A percentile compares a stretch with the other conserved stretches of the same genome.
phyloP scores from a whole-genome alignment of 1,140 invertebrate genomes.

The Sycophila sp. region DNA sequence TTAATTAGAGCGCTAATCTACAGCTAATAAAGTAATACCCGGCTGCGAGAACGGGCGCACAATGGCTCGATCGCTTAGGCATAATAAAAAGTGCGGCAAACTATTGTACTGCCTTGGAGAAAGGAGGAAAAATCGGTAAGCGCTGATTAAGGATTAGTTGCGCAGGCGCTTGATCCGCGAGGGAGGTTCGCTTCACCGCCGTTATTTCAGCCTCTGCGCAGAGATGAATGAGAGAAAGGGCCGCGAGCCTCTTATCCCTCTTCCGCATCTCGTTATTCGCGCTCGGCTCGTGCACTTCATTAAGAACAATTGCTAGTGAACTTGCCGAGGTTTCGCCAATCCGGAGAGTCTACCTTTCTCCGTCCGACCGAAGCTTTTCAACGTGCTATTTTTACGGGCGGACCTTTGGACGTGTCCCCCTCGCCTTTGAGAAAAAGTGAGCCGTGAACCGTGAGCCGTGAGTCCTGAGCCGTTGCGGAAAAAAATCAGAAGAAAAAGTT shows the following conservation, averaged over 20 bases:
- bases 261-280: constrained; percentile 37
- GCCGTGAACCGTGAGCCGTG: no score
- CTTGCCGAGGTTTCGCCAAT: constrained; percentile 26
- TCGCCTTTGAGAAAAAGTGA: no score
- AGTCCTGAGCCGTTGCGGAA: no score
- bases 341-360: no score
- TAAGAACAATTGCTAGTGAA: constrained; percentile 39
- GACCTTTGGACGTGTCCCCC: no score
- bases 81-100: no score
- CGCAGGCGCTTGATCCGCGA: no score
- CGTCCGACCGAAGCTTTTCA: no score
- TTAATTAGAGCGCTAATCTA: no score
- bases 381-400: no score
- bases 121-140: neutral
- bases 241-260: constrained; percentile 11
- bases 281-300: constrained; percentile 32
- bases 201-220: neutral
- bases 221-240: constrained; percentile 15
- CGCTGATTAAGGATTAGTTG: constrained; percentile 39
- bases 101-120: neutral
- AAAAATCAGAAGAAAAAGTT: no score
- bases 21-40: neutral
- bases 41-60: neutral
- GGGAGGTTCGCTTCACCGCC: constrained; percentile 36
- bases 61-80: no score